Conservation (phyloP, 2,797 vertebrate species). For the Acrossocheilus fasciatus region DNA sequence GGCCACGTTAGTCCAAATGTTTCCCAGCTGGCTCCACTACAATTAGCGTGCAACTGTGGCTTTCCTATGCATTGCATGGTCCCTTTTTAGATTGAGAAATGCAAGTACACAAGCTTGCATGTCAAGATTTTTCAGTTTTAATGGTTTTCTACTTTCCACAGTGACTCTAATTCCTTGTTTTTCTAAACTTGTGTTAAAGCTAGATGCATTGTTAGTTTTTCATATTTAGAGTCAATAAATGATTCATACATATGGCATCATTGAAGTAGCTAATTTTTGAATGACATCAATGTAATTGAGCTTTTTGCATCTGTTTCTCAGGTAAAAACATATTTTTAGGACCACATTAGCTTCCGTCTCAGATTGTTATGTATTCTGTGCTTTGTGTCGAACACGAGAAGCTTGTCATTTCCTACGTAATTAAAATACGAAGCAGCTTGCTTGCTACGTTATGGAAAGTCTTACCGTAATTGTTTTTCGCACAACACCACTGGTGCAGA, state of each 20-base stretch:
- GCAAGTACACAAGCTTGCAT: not conserved
- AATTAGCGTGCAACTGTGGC: not conserved
- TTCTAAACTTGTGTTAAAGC: not conserved
- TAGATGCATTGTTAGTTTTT: not conserved
- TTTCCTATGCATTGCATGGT: not conserved
- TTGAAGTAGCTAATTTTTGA: constrained; percentile 5
- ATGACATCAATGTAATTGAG: not conserved
- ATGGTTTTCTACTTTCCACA: too few relatives aligned
- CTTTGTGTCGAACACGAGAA: not conserved
- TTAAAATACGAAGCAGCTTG: constrained; percentile 43
- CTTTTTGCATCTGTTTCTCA: not conserved
- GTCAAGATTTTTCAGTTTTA: not conserved
- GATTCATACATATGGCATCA: not conserved
- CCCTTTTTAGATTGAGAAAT: constrained; percentile 8
- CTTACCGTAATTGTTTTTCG: constrained; percentile 54
- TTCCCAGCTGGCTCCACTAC: constrained; percentile 25
- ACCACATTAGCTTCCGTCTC: not conserved
- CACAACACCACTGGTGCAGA: constrained; percentile 45
- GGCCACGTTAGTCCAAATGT: constrained; percentile 21
- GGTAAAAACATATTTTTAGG: constrained; percentile 11
- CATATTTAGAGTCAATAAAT: too few relatives aligned
- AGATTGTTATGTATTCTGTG: not conserved
- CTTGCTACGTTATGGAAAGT: constrained; percentile 36
- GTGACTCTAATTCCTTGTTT: too few relatives aligned
- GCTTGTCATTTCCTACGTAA: constrained; percentile 36